Percentiles rank a stretch among this genome's conserved stretches.
These are phyloP conservation scores for Sesia bembeciformis DNA, from an alignment of 2,888 invertebrate species.

Conservation along the genomic window DNA sequence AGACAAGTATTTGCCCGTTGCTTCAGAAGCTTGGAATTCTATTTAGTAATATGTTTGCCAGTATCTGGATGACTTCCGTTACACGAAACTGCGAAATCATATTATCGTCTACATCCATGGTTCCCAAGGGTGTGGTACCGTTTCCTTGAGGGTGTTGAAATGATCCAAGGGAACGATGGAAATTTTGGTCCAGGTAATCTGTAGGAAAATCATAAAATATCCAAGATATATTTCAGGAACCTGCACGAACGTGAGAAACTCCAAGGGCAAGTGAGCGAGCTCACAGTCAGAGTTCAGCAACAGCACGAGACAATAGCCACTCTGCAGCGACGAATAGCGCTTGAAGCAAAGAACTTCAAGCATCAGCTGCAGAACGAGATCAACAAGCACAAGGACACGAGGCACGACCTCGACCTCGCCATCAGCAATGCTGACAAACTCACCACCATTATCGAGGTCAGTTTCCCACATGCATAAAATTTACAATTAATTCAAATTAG, in stretches of 20 bases:
- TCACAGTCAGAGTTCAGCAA: constrained; percentile 71
- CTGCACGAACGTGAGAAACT: constrained; percentile 84
- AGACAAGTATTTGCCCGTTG: too few relatives aligned
- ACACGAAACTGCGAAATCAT: too few relatives aligned
- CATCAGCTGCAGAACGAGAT: constrained; percentile 81
- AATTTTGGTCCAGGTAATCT: too few relatives aligned
- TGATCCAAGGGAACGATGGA: too few relatives aligned
- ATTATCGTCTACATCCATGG: too few relatives aligned
- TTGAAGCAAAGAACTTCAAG: constrained; percentile 83
- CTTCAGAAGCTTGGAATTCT: too few relatives aligned
- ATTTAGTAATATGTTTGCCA: too few relatives aligned
- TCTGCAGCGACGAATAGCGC: constrained; percentile 79
- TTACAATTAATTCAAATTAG: too few relatives aligned
- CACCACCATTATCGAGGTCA: constrained; percentile 75
- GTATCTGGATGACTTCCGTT: too few relatives aligned
- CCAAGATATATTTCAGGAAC: constrained; percentile 38
- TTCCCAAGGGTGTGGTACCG: too few relatives aligned
- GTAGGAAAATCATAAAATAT: too few relatives aligned
- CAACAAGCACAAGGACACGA: constrained; percentile 80
- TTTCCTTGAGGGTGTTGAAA: too few relatives aligned
- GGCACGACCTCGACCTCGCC: constrained; percentile 78
- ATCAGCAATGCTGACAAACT: constrained; percentile 76
- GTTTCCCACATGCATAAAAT: not conserved
- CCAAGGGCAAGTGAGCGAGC: constrained; percentile 74
- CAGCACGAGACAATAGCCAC: constrained; percentile 77